Evolutionary conservation across 2,888 invertebrate genomes (phyloP).

Genomic region (Prenolepis imparis): DNA sequence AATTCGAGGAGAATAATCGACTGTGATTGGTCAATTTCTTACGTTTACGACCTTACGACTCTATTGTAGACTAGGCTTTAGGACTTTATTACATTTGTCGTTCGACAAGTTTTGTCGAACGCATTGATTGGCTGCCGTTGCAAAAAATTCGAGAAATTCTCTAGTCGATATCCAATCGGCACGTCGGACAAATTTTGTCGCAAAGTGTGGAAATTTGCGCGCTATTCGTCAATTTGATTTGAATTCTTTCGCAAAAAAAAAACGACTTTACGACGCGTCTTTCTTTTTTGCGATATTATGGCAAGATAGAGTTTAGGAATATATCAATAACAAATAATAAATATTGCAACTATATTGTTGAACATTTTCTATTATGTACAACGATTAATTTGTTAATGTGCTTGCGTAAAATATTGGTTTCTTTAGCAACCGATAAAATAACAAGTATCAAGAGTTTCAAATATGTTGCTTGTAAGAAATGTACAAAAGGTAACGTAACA

Average conservation of each 20-base stretch:
- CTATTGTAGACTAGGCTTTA: too few relatives aligned
- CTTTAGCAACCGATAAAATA: constrained; percentile 27
- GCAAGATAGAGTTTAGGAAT: not conserved
- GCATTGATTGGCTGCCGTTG: not conserved
- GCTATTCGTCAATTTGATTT: not conserved
- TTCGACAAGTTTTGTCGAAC: not conserved
- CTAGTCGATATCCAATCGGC: not conserved
- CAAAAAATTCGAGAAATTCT: not conserved
- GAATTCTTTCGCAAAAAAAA: not conserved
- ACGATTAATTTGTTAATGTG: not conserved
- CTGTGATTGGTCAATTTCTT: too few relatives aligned
- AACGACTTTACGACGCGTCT: too few relatives aligned
- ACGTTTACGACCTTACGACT: too few relatives aligned
- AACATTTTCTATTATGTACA: not conserved
- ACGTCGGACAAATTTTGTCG: not conserved
- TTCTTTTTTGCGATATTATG: not conserved
- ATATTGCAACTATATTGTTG: not conserved
- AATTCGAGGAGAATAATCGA: too few relatives aligned
- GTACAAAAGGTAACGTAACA: constrained; percentile 14
- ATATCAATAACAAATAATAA: not conserved
- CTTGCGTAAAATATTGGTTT: not conserved
- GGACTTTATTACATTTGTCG: not conserved
- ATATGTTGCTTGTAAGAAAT: not conserved
- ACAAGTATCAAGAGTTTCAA: not conserved
- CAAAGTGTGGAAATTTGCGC: not conserved